Evolutionary conservation across 2,888 invertebrate species (phyloP).

Genomic region (Nomada fucata): DNA sequence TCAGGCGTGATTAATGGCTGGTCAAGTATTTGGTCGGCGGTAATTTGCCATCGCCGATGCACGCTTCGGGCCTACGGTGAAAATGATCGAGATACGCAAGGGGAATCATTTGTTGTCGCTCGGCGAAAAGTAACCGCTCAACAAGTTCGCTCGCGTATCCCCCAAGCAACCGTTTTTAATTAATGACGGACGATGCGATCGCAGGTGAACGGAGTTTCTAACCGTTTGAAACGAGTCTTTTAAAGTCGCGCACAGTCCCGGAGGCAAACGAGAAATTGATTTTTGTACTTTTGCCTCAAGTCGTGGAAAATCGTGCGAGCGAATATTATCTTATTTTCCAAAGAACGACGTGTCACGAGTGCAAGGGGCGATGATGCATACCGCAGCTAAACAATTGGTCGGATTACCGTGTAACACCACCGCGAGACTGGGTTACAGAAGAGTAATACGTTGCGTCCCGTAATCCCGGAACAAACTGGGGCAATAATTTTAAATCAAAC

Average conservation of each 20-base stretch:
- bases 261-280: neutral
- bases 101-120: slow-evolving; percentile 55
- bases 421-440: slow-evolving; percentile 56
- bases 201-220: neutral
- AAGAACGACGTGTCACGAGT: slow-evolving; percentile 28
- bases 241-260: neutral
- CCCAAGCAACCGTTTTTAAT: neutral
- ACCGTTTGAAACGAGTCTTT: neutral
- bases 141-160: slow-evolving; percentile 10
- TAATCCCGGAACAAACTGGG: slow-evolving; percentile 76
- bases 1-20: slow-evolving; percentile 72
- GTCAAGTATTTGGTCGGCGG: slow-evolving; percentile 47
- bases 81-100: slow-evolving; percentile 47
- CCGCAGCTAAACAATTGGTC: slow-evolving; percentile 75
- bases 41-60: slow-evolving; percentile 51
- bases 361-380: slow-evolving; percentile 46
- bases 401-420: slow-evolving; percentile 62
- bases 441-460: slow-evolving; percentile 74
- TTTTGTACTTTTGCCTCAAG: neutral
- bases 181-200: neutral
- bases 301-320: neutral
- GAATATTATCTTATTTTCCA: neutral
- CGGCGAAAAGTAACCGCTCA: slow-evolving; percentile 19
- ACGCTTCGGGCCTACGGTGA: slow-evolving; percentile 1
- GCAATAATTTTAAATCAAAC: slow-evolving; percentile 80